Percentiles rank a stretch among this genome's conserved stretches.
Evolutionary conservation across 1,140 invertebrate species (phyloP).

Genomic region (Scaptodrosophila lebanonensis): DNA sequence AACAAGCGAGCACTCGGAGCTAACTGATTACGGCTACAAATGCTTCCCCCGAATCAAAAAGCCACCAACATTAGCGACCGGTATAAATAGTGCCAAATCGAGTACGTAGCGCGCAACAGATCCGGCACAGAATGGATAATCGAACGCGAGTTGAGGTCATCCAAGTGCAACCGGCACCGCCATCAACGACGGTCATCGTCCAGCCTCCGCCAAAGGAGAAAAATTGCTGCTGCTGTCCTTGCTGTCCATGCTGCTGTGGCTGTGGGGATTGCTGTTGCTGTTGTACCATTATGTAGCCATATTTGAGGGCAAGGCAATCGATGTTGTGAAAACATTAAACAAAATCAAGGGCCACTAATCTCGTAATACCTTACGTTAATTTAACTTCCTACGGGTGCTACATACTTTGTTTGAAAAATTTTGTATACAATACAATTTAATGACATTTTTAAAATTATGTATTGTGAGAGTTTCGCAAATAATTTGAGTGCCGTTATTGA

Average conservation of each 20-base stretch:
- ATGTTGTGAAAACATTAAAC: slow-evolving; percentile 26
- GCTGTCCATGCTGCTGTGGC: slow-evolving; percentile 49
- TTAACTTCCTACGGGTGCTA: slow-evolving; percentile 59
- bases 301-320: slow-evolving; percentile 1
- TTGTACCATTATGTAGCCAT: slow-evolving; percentile 59
- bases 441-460: slow-evolving; percentile 71
- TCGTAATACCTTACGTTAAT: slow-evolving; percentile 66
- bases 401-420: slow-evolving; percentile 35
- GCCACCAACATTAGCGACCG: too few species aligned
- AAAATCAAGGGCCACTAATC: slow-evolving; percentile 39
- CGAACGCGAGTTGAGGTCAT: slow-evolving; percentile 56
- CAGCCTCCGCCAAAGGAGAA: slow-evolving; percentile 51
- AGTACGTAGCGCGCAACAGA: too few species aligned
- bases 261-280: slow-evolving; percentile 62
- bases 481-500: too few species aligned
- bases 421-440: slow-evolving; percentile 72
- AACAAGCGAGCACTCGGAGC: too few species aligned
- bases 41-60: too few species aligned
- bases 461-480: too few species aligned
- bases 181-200: slow-evolving; percentile 52
- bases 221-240: slow-evolving; percentile 52
- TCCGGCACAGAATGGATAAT: slow-evolving; percentile 48
- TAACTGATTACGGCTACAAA: too few species aligned
- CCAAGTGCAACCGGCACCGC: slow-evolving; percentile 38
- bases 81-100: slow-evolving; percentile 15